Conservation (phyloP, 2,113 vertebrate species). For the Anthoscopus minutus region DNA sequence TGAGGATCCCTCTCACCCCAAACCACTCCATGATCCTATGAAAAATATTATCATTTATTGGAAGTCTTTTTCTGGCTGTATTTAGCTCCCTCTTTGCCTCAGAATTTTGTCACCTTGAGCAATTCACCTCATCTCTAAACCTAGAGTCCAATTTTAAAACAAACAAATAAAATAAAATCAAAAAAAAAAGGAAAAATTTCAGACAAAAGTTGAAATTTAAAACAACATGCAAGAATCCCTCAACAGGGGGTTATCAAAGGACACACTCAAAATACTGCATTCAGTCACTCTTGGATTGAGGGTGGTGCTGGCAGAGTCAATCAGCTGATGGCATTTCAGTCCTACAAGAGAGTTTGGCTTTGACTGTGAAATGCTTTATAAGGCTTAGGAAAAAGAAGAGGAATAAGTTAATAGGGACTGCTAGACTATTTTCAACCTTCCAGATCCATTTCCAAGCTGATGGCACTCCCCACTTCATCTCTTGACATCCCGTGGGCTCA, state of each 20-base stretch:
- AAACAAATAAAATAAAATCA: background rate
- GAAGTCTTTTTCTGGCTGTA: background rate
- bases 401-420: background rate
- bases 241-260: background rate
- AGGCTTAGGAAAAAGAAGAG: background rate
- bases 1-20: background rate
- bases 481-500: background rate
- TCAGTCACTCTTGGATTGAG: rapidly evolving
- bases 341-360: background rate
- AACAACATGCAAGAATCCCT: too few species aligned
- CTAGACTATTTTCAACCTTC: background rate
- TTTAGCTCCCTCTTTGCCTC: background rate
- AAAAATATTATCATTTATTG: background rate
- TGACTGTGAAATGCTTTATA: background rate
- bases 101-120: background rate
- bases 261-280: background rate
- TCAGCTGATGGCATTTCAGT: background rate
- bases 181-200: background rate
- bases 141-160: background rate
- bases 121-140: background rate
- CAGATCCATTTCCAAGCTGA: background rate
- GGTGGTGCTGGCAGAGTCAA: background rate
- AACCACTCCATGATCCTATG: background rate
- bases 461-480: background rate
- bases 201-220: background rate